A percentile compares a stretch with the other conserved stretches of the same genome.
Evolutionary conservation across 2,113 vertebrate genomes (phyloP).

Genomic region (Dascyllus trimaculatus): DNA sequence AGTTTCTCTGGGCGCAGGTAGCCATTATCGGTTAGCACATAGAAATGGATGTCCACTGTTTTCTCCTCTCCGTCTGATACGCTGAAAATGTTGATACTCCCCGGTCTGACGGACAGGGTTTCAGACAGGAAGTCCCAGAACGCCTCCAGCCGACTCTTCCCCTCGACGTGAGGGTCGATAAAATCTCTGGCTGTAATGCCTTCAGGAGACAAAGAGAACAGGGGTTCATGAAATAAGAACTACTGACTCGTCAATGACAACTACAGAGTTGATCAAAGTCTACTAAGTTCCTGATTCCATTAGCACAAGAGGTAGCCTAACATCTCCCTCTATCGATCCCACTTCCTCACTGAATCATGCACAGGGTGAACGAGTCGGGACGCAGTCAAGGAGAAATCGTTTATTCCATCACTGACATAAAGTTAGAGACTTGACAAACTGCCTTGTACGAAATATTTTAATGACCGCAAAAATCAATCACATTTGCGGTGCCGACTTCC

Average conservation of each 20-base stretch:
- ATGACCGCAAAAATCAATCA: slow-evolving; percentile 51
- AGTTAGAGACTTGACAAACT: slow-evolving; percentile 21
- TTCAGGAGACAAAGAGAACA: slow-evolving; percentile 75
- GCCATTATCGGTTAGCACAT: slow-evolving; percentile 72
- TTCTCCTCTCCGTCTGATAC: slow-evolving; percentile 78
- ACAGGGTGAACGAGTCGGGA: slow-evolving; percentile 36
- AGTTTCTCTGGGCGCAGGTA: slow-evolving; percentile 87
- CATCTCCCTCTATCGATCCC: slow-evolving; percentile 61
- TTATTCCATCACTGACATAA: slow-evolving; percentile 24
- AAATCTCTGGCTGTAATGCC: slow-evolving; percentile 89
- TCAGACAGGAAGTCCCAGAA: slow-evolving; percentile 87
- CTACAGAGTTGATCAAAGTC: slow-evolving; percentile 71
- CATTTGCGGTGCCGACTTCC: slow-evolving; percentile 50
- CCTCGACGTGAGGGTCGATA: slow-evolving; percentile 79
- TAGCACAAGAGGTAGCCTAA: slow-evolving; percentile 41
- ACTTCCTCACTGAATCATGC: slow-evolving; percentile 36
- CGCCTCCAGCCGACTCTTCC: slow-evolving; percentile 79
- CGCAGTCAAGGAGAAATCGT: slow-evolving; percentile 24
- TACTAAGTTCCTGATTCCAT: slow-evolving; percentile 58
- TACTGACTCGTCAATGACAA: slow-evolving; percentile 68
- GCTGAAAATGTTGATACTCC: slow-evolving; percentile 84
- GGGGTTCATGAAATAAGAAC: slow-evolving; percentile 50
- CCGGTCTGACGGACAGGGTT: slow-evolving; percentile 78
- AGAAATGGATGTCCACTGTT: slow-evolving; percentile 86
- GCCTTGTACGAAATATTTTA: slow-evolving; percentile 40